A percentile compares a stretch with the other conserved stretches of the same genome.
These are phyloP conservation scores for Sarcophaga variegata DNA, from an alignment of 2,888 invertebrate genomes.

Conservation along the genomic window DNA sequence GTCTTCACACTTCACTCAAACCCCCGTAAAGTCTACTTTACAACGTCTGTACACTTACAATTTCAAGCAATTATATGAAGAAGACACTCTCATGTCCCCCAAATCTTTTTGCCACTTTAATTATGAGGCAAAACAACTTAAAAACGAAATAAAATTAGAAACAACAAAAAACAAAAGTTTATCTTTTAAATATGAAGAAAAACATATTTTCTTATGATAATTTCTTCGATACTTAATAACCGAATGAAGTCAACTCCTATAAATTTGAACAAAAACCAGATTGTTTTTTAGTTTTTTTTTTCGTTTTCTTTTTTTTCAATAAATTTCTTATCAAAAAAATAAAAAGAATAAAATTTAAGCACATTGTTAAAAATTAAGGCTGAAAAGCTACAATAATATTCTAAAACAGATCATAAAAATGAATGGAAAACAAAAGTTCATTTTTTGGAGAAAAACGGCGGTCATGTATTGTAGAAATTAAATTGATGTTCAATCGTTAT, in stretches of 20 bases:
- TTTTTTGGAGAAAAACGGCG: neutral
- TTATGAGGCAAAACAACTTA: neutral
- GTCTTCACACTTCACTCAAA: too few species aligned
- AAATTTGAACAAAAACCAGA: slow-evolving; percentile 41
- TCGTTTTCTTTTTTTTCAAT: neutral
- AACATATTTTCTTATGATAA: slow-evolving; percentile 40
- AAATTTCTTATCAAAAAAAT: neutral
- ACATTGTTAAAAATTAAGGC: slow-evolving; percentile 70
- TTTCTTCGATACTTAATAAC: neutral
- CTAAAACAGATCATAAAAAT: slow-evolving; percentile 37
- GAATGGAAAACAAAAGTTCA: slow-evolving; percentile 37
- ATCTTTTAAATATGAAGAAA: slow-evolving; percentile 27
- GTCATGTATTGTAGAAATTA: too few species aligned
- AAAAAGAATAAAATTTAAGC: slow-evolving; percentile 73
- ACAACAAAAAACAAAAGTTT: neutral
- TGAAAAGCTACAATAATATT: neutral
- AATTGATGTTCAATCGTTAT: too few species aligned
- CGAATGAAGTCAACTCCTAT: slow-evolving; percentile 11
- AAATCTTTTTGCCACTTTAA: neutral
- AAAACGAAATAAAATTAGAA: too few species aligned
- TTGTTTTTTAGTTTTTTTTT: neutral
- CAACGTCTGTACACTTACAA: too few species aligned
- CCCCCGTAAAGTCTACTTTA: too few species aligned
- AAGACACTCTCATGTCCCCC: too few species aligned
- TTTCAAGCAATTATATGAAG: too few species aligned